Percentiles rank a stretch among this genome's conserved stretches.
These are phyloP conservation scores for Otolemur crassicaudatus DNA, from an alignment of 2,797 vertebrate genomes.

Conservation along the genomic window DNA sequence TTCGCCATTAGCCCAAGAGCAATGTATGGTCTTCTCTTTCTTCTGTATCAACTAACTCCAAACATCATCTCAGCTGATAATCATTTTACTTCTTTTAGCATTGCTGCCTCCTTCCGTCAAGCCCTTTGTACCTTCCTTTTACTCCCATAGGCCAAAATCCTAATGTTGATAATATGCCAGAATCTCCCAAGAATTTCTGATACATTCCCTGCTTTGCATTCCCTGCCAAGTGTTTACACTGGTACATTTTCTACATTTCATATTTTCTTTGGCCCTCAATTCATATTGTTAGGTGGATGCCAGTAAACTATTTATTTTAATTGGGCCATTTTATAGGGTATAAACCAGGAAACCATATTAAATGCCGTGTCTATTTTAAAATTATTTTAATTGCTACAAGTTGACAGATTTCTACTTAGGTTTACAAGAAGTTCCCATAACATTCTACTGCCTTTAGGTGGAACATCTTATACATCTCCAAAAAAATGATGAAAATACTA, in stretches of 20 bases:
- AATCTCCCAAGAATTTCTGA: neutral
- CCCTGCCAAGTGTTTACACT: neutral
- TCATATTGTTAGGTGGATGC: neutral
- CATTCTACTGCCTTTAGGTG: neutral
- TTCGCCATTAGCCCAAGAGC: neutral
- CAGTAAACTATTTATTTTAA: slow-evolving; percentile 58
- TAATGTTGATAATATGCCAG: neutral
- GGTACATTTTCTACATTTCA: neutral
- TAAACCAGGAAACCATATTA: slow-evolving; percentile 48
- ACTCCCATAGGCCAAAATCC: neutral
- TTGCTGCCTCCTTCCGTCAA: accelerated
- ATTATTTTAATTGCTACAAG: slow-evolving; percentile 57
- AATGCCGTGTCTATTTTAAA: slow-evolving; percentile 53
- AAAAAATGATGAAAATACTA: neutral
- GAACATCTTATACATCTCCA: slow-evolving; percentile 2
- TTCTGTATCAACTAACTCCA: neutral
- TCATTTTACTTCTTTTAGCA: neutral
- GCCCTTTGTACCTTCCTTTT: neutral
- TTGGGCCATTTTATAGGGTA: slow-evolving; percentile 27
- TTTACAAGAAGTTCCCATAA: neutral
- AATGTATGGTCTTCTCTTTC: neutral
- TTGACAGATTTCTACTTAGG: slow-evolving; percentile 14
- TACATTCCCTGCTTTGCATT: neutral
- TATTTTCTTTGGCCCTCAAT: slow-evolving; percentile 27
- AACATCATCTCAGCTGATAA: neutral